A percentile compares a stretch with the other conserved stretches of the same genome.
Evolutionary conservation across 2,113 vertebrate species (phyloP).

Genomic region (Dasypus novemcinctus): DNA sequence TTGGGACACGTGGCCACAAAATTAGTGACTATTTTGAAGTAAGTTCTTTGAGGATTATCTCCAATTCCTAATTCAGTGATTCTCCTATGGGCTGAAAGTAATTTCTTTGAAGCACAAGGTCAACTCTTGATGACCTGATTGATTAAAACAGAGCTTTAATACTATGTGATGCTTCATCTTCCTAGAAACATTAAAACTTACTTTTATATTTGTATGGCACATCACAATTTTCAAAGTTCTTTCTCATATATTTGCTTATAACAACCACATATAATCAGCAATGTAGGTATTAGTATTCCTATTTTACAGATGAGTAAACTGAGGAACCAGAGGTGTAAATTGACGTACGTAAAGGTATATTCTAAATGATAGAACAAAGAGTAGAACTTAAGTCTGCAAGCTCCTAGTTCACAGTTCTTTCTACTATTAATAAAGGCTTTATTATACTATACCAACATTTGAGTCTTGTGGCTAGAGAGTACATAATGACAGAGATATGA

Average conservation of each 20-base stretch:
- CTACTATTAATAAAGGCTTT: background rate
- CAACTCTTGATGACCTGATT: slow-evolving; percentile 24
- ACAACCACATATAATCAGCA: background rate
- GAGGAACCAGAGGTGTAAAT: background rate
- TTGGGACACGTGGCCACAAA: slow-evolving; percentile 94
- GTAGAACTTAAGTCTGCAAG: background rate
- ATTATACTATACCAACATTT: background rate
- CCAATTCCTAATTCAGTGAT: background rate
- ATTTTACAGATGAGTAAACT: background rate
- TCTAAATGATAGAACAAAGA: slow-evolving; percentile 22
- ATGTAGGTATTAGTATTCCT: background rate
- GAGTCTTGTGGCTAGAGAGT: background rate
- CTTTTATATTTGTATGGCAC: background rate
- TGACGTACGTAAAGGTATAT: background rate
- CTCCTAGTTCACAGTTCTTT: slow-evolving; percentile 11
- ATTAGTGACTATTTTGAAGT: slow-evolving; percentile 99
- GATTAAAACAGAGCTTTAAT: slow-evolving; percentile 22
- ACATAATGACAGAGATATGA: slow-evolving; percentile 17
- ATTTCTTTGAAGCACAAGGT: slow-evolving; percentile 12
- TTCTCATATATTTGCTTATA: slow-evolving; percentile 28
- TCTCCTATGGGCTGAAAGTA: slow-evolving; percentile 39
- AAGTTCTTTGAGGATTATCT: slow-evolving; percentile 78
- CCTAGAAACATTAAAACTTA: slow-evolving; percentile 7
- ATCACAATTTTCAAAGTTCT: slow-evolving; percentile 31
- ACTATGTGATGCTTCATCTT: background rate